Percentiles rank a stretch among this genome's conserved stretches.
These are phyloP conservation scores for Bothrops jararaca DNA, from an alignment of 2,113 vertebrate species.

Conservation along the genomic window DNA sequence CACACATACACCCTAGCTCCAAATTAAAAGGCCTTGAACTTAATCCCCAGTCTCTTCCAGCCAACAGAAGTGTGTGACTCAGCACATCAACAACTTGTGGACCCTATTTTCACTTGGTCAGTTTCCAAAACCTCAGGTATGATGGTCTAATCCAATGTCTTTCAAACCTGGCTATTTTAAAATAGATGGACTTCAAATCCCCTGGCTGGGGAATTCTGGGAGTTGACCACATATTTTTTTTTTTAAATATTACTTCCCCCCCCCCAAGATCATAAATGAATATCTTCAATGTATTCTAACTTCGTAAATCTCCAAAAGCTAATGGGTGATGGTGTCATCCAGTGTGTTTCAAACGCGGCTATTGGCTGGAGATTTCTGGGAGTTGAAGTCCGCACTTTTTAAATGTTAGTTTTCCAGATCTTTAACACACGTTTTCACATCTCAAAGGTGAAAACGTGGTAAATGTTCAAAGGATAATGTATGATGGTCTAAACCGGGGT, in stretches of 20 bases:
- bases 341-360: neutral
- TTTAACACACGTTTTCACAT: neutral
- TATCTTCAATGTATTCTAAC: neutral
- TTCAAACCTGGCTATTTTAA: neutral
- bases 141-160: neutral
- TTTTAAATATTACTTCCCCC: neutral
- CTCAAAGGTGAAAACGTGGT: no score
- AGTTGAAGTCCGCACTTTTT: neutral
- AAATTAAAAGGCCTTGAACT: neutral
- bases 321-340: fast-evolving
- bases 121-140: neutral
- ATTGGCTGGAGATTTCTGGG: neutral
- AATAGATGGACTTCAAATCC: neutral
- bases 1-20: neutral
- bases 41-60: neutral
- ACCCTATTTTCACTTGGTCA: neutral
- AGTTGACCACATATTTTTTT: no score
- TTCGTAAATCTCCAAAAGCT: neutral
- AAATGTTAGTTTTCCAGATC: neutral
- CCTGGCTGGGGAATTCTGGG: neutral
- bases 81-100: neutral
- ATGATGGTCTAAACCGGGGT: no score
- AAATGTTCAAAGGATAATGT: no score
- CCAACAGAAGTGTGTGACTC: neutral
- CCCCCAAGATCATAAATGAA: neutral